phyloP scores from a whole-genome alignment of 2,113 vertebrate genomes.

The Microtus ochrogaster region DNA sequence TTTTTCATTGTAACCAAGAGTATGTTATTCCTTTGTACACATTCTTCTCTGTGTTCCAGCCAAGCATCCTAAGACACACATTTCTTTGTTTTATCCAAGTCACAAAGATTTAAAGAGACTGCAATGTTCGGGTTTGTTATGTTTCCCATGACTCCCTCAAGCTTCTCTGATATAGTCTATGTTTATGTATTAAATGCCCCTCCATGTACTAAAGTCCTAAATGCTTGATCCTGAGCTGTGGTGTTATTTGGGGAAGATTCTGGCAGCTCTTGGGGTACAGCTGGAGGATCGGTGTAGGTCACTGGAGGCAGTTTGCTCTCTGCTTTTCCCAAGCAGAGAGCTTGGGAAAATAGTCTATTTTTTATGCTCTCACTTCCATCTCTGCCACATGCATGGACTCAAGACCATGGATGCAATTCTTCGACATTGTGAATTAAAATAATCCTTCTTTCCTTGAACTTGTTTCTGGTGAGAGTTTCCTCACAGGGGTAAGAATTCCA shows the following conservation, averaged over 20 bases:
- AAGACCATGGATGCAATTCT: neutral
- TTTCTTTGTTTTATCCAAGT: slow-evolving; percentile 26
- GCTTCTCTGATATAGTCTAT: neutral
- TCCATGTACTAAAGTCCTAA: neutral
- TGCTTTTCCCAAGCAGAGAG: neutral
- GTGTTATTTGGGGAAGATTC: neutral
- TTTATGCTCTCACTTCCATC: neutral
- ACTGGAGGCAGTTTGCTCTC: neutral
- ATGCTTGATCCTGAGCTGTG: neutral
- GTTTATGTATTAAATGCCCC: neutral
- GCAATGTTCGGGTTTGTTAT: neutral
- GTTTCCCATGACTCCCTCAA: neutral
- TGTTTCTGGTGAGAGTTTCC: neutral
- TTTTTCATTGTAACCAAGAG: neutral
- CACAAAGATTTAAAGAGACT: neutral
- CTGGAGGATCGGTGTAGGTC: neutral
- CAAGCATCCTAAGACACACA: neutral
- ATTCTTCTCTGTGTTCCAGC: neutral
- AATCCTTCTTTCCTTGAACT: neutral
- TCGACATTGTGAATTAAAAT: neutral
- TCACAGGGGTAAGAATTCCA: neutral
- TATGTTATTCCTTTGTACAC: neutral
- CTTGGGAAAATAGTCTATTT: too few relatives aligned
- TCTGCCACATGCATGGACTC: neutral
- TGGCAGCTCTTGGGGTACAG: neutral